Percentiles rank a stretch among this genome's conserved stretches.
Evolutionary conservation across 2,888 invertebrate species (phyloP).

Genomic region (Trileptium ribeirensis): DNA sequence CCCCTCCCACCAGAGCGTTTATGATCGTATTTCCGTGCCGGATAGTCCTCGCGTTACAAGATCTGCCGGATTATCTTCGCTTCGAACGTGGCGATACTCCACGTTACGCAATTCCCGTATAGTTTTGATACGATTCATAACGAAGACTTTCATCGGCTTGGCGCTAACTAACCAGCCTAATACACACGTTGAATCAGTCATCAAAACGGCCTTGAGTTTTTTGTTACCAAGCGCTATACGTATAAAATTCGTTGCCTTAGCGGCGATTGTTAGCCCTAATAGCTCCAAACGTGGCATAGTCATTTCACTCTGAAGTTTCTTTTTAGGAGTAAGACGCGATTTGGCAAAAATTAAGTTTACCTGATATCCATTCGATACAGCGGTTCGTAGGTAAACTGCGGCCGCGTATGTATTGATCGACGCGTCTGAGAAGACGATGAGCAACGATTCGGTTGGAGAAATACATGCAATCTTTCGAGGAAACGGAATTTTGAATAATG

Average conservation of each 20-base stretch:
- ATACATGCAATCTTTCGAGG: too few species aligned
- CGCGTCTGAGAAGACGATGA: conserved; percentile 38
- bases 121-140: conserved; percentile 37
- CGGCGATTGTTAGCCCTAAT: neutral
- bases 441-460: too few species aligned
- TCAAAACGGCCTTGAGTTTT: too few species aligned
- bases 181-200: conserved; percentile 33
- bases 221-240: too few species aligned
- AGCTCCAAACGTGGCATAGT: conserved; percentile 34
- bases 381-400: conserved; percentile 30
- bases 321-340: conserved; percentile 37
- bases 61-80: conserved; percentile 44
- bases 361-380: neutral
- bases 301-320: too few species aligned
- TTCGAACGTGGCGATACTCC: conserved; percentile 38
- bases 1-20: conserved; percentile 40
- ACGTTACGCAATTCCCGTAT: conserved; percentile 32
- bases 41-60: conserved; percentile 36
- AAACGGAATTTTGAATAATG: too few species aligned
- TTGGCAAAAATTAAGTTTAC: conserved; percentile 28
- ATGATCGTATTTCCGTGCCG: conserved; percentile 20
- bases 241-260: conserved; percentile 26
- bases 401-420: conserved; percentile 36
- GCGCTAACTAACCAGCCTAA: conserved; percentile 35
- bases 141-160: conserved; percentile 28